phyloP scores from a whole-genome alignment of 2,113 vertebrate species.

The Pseudopodoces humilis region DNA sequence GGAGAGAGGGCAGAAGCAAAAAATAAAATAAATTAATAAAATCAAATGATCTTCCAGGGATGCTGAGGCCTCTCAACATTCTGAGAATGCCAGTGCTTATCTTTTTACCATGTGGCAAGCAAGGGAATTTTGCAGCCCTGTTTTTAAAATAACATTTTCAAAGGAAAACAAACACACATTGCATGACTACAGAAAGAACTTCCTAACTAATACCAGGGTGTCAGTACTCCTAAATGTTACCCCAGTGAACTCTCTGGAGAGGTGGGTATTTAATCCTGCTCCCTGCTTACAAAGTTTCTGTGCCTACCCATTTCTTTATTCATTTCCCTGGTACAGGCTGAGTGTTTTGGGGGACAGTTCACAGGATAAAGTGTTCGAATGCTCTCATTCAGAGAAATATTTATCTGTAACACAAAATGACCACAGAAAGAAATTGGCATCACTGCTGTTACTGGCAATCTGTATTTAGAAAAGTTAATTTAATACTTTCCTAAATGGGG shows the following conservation, averaged over 20 bases:
- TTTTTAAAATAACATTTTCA: background rate
- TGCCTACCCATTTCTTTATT: background rate
- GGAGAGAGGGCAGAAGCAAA: background rate
- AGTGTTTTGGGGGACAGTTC: background rate
- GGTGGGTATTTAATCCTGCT: background rate
- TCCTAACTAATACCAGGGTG: background rate
- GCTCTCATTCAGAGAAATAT: background rate
- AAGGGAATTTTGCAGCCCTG: background rate
- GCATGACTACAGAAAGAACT: background rate
- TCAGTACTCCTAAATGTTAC: background rate
- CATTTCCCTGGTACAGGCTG: background rate
- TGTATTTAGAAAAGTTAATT: conserved; percentile 13
- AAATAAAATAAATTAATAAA: background rate
- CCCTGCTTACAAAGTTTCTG: background rate
- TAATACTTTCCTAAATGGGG: background rate
- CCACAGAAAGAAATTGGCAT: background rate
- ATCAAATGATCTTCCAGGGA: background rate
- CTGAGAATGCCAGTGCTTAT: background rate
- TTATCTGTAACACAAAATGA: background rate
- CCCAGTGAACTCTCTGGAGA: background rate
- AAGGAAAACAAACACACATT: background rate
- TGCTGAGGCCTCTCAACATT: background rate
- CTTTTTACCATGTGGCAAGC: background rate
- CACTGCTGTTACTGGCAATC: background rate
- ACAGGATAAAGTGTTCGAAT: background rate